Conservation (phyloP, 2,888 invertebrate species). For the Heliothis peltigera region DNA sequence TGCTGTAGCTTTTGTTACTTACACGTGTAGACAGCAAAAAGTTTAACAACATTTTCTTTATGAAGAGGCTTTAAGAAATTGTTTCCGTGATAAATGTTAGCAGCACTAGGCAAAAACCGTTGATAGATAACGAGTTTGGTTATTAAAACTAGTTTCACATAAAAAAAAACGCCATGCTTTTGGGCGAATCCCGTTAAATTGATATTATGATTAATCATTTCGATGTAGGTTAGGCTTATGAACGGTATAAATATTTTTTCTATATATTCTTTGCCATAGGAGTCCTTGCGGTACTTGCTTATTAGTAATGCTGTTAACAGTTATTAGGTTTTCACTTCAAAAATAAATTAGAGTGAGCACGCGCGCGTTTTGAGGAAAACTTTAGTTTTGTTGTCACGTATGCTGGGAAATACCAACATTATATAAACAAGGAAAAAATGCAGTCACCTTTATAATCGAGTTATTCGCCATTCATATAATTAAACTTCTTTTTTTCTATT, state of each 20-base stretch:
- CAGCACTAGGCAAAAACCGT: conserved; percentile 7
- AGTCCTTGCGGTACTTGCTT: conserved; percentile 20
- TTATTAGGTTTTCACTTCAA: conserved; percentile 28
- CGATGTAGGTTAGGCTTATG: background rate
- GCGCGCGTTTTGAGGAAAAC: conserved; percentile 38
- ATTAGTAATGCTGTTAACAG: conserved; percentile 12
- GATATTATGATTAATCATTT: conserved; percentile 10
- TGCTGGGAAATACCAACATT: conserved; percentile 47
- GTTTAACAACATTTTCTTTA: background rate
- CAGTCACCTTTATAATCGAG: conserved; percentile 1
- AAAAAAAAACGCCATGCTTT: conserved; percentile 7
- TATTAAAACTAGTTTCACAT: conserved; percentile 3
- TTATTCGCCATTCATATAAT: background rate
- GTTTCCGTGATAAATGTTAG: background rate
- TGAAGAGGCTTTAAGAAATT: background rate
- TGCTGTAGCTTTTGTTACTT: background rate
- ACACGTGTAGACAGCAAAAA: background rate
- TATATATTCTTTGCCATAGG: conserved; percentile 9
- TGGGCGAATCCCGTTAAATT: conserved; percentile 18
- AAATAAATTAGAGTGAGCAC: conserved; percentile 24
- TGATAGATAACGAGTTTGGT: conserved; percentile 7
- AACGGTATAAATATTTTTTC: conserved; percentile 16
- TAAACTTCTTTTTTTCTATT: background rate
- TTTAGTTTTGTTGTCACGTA: conserved; percentile 21
- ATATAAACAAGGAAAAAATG: conserved; percentile 32